A percentile compares a stretch with the other conserved stretches of the same genome.
These are phyloP conservation scores for Epizoanthus rinbou DNA, from an alignment of 92 coral and sea anemone species.

Conservation along the genomic window DNA sequence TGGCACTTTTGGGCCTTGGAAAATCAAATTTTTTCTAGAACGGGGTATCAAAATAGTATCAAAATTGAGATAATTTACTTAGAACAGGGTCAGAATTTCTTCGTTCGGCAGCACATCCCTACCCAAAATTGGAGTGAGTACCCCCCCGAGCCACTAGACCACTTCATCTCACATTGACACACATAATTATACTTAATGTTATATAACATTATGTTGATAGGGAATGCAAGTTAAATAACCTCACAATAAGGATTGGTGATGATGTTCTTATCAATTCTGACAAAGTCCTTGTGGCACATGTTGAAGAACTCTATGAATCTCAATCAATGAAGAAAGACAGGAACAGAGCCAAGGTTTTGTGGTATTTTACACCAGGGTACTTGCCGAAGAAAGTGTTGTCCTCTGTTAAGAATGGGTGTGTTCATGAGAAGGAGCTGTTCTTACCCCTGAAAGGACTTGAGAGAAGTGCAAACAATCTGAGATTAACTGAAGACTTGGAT, in stretches of 20 bases:
- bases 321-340: constrained; percentile 57
- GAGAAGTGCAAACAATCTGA: constrained; percentile 26
- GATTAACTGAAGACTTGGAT: constrained; percentile 62
- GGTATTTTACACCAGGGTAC: constrained; percentile 71
- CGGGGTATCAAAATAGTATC: no score
- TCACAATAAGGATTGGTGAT: constrained; percentile 55
- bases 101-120: no score
- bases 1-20: no score
- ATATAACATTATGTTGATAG: constrained; percentile 39
- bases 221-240: constrained; percentile 55
- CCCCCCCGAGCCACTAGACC: no score
- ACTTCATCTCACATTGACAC: no score
- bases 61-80: no score
- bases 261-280: constrained; percentile 71
- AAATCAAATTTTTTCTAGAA: no score
- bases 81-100: no score
- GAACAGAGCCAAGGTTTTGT: constrained; percentile 70
- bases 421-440: constrained; percentile 63
- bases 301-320: constrained; percentile 60
- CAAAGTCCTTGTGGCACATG: constrained; percentile 56
- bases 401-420: constrained; percentile 20
- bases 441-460: constrained; percentile 56
- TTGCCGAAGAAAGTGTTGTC: constrained; percentile 46
- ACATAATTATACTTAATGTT: no score
- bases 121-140: no score